These are phyloP conservation scores for Eledona agricola DNA, from an alignment of 2,888 invertebrate genomes.

Conservation along the genomic window DNA sequence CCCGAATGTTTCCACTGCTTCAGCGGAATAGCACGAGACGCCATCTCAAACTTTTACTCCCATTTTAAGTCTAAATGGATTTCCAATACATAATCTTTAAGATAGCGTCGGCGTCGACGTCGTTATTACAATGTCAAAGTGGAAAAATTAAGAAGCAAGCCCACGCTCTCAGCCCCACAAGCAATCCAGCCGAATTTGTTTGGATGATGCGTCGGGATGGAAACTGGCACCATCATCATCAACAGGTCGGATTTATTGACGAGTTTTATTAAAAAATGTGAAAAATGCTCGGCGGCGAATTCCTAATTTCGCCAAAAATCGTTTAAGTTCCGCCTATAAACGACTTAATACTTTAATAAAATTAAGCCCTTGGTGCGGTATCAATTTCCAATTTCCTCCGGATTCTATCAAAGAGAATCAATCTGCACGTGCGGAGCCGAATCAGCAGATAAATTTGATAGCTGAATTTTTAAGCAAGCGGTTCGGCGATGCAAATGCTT, in stretches of 20 bases:
- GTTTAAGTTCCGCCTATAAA: slow-evolving; percentile 30
- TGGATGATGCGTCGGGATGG: slow-evolving; percentile 16
- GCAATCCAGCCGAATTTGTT: no score
- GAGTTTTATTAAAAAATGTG: slow-evolving; percentile 23
- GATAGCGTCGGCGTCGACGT: slow-evolving; percentile 21
- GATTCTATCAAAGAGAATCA: slow-evolving; percentile 34
- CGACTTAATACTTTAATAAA: slow-evolving; percentile 36
- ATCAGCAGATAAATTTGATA: slow-evolving; percentile 32
- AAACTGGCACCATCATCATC: slow-evolving; percentile 6
- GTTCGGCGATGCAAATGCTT: slow-evolving; percentile 1
- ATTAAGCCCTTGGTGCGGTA: slow-evolving; percentile 28
- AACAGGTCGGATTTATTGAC: slow-evolving; percentile 21
- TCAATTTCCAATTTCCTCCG: slow-evolving; percentile 34
- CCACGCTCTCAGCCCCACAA: no score
- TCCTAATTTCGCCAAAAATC: slow-evolving; percentile 29
- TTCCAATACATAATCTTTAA: slow-evolving; percentile 29
- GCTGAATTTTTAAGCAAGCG: slow-evolving; percentile 24
- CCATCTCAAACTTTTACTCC: slow-evolving; percentile 20
- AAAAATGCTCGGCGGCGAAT: slow-evolving; percentile 20
- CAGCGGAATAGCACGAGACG: slow-evolving; percentile 12
- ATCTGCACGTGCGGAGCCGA: slow-evolving; percentile 31
- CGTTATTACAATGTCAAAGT: slow-evolving; percentile 22
- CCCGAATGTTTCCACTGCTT: slow-evolving; percentile 20
- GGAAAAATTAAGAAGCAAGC: no score
- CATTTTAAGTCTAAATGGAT: slow-evolving; percentile 25